These are phyloP conservation scores for Drosophila guanche DNA, from an alignment of 1,140 invertebrate genomes.

Conservation along the genomic window DNA sequence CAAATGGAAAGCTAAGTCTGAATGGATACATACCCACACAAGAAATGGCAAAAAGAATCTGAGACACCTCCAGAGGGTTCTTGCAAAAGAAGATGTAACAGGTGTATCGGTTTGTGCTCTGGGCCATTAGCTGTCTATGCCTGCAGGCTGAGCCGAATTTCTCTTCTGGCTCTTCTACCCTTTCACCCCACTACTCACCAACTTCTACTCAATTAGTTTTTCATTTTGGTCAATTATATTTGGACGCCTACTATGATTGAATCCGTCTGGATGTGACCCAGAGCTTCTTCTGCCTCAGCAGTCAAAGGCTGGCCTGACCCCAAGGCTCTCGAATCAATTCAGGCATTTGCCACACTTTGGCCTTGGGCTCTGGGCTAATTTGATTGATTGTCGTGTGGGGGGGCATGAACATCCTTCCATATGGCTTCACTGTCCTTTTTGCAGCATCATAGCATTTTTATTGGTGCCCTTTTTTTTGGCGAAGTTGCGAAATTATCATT, in stretches of 20 bases:
- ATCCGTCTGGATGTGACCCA: conserved; percentile 4
- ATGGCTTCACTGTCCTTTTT: neutral
- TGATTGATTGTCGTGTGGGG: conserved; percentile 46
- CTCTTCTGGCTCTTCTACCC: too few relatives aligned
- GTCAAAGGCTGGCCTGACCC: conserved; percentile 30
- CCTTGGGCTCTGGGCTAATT: conserved; percentile 44
- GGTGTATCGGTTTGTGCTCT: too few relatives aligned
- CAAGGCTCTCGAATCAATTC: conserved; percentile 40
- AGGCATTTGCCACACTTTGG: conserved; percentile 13
- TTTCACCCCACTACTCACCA: too few relatives aligned
- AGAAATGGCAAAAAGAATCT: too few relatives aligned
- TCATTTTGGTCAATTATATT: conserved; percentile 32
- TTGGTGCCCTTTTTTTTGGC: neutral
- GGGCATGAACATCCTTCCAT: conserved; percentile 10
- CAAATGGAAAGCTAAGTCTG: conserved; percentile 3
- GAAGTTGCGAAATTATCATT: conserved; percentile 39
- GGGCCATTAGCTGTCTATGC: too few relatives aligned
- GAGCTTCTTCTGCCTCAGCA: too few relatives aligned
- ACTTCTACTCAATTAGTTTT: conserved; percentile 39
- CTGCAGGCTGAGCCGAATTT: too few relatives aligned
- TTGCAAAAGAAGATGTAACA: too few relatives aligned
- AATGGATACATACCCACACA: conserved; percentile 8
- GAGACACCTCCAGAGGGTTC: too few relatives aligned
- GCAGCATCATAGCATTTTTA: conserved; percentile 14
- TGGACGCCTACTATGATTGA: conserved; percentile 8